Conservation (phyloP, 2,888 invertebrate genomes). For the Metacarcinus magister region DNA sequence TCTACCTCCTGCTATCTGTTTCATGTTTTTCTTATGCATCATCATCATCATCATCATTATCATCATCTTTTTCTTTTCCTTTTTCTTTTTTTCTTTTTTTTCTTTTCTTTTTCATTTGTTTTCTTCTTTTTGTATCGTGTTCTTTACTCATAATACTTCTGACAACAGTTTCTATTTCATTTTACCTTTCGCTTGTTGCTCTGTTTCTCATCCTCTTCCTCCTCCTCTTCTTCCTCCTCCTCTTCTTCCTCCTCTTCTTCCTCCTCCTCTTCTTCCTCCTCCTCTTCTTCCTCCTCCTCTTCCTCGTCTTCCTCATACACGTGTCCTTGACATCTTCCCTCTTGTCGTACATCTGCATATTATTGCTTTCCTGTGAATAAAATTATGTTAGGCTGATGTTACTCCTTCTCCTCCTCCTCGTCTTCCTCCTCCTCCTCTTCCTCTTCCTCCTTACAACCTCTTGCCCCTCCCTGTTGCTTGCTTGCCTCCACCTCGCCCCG, state of each 20-base stretch:
- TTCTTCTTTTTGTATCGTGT: neutral
- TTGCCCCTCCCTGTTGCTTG: neutral
- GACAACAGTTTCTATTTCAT: neutral
- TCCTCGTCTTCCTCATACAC: too few species aligned
- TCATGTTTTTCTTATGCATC: too few species aligned
- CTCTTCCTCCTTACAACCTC: neutral
- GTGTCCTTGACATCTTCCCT: constrained; percentile 18
- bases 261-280: neutral
- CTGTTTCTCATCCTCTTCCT: neutral
- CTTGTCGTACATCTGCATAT: constrained; percentile 16
- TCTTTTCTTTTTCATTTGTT: neutral
- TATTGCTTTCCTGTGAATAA: constrained; percentile 33
- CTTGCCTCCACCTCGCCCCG: neutral
- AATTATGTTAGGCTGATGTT: neutral
- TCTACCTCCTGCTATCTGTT: too few species aligned
- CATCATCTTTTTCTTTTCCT: neutral
- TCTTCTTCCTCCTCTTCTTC: neutral
- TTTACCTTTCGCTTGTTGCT: neutral
- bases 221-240: neutral
- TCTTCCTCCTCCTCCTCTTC: neutral
- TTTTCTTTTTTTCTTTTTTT: neutral
- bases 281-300: neutral
- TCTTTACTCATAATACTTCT: neutral
- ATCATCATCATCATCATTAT: too few species aligned
- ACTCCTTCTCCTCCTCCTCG: neutral